phyloP scores from a whole-genome alignment of 2,113 vertebrate genomes.

The Stegostoma tigrinum region DNA sequence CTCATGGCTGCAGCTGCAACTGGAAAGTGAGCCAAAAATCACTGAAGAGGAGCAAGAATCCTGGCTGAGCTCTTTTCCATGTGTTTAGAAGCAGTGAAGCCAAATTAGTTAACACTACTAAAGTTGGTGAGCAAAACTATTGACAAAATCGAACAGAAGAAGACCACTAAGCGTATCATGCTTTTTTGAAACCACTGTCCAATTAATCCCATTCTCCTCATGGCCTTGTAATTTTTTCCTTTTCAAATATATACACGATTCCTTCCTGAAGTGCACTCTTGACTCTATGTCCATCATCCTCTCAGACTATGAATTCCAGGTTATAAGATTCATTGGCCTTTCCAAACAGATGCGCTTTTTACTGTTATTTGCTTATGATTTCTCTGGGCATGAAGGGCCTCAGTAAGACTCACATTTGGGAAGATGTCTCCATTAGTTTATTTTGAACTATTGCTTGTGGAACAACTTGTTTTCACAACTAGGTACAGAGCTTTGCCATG shows the following conservation, averaged over 20 bases:
- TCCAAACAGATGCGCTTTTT: neutral
- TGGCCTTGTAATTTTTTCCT: neutral
- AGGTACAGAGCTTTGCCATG: neutral
- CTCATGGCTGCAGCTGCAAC: neutral
- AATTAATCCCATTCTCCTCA: neutral
- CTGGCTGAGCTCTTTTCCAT: neutral
- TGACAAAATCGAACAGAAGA: neutral
- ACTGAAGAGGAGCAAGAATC: neutral
- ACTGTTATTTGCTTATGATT: neutral
- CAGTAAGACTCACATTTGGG: neutral
- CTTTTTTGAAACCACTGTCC: neutral
- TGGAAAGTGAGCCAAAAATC: neutral
- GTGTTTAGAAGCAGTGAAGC: neutral
- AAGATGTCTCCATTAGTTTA: neutral
- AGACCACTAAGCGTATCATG: neutral
- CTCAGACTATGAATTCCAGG: neutral
- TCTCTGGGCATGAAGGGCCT: neutral
- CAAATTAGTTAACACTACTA: neutral
- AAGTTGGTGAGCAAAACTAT: neutral
- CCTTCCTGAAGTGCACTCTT: neutral
- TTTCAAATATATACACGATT: neutral
- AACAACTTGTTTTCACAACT: neutral
- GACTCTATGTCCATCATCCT: neutral
- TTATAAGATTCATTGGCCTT: neutral
- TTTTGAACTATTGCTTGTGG: neutral